Base-by-base conservation (phyloP, 1,140 invertebrate species). In the Penaeus indicus region DNA sequence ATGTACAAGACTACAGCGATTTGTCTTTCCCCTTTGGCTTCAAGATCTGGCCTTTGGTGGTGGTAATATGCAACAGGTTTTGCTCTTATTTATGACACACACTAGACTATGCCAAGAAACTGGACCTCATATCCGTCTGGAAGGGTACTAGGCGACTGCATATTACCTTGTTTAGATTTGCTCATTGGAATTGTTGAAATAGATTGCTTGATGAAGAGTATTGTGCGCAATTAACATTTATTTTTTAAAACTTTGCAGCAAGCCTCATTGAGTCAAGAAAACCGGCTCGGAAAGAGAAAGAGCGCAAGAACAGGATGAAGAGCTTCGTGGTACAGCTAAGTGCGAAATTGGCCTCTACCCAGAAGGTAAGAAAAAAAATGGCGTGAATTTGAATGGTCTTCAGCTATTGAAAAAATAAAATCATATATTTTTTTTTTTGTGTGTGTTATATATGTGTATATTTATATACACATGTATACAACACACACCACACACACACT, bases 271-370 rank as follows among this genome's bases (percentile, higher is more conserved):
- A 99, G 97, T 97, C 94, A 96, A 96, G 93, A 96, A 96, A 93
- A 96, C 96, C 91, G n/a, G 98, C 96, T 75, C 95, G 98, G 92
- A 99, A 99, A 99, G 94, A 96, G 91, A 99, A 99, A 94, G 99
- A 99, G 95, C 95, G 98, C 91, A 99, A 99, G 95, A 99, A 99
- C 95, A 97, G 98, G 93, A 99, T 99, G 97, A 99, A 99, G 97
- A 99, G 94, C 98, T 99, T 81, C 95, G 99, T 92, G 99, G 99
- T 93, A 99, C 97, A 89, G 98, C 98, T 93, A 99, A 99, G 94
- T n/a, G 96, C 96, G 91, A 99, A 99, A 95, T 97, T 99, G 92
- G 98, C 98, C 92, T 95, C 97, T 92, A 94, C 93, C 91, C 99
- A 99, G 94, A 98, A 98, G 96, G 95, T 95, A 93, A 87, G 32